Conservation (phyloP, 2,888 invertebrate species). For the Acholoe squamosa region DNA sequence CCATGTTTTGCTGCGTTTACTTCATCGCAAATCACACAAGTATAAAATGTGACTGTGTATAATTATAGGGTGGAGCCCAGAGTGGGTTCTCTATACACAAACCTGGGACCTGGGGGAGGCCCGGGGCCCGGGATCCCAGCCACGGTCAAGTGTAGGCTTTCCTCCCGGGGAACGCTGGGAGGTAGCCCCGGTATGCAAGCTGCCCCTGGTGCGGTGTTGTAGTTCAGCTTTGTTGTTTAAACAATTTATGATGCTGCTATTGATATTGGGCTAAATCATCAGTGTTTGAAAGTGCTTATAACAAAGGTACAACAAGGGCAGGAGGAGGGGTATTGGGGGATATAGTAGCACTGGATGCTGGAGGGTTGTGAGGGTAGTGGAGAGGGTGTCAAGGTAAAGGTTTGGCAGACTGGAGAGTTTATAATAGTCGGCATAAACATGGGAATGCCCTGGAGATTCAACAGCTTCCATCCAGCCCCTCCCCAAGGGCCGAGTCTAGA, state of each 20-base stretch:
- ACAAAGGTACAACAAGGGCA: background rate
- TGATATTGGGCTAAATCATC: constrained; percentile 34
- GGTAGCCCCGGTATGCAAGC: background rate
- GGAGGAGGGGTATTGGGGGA: background rate
- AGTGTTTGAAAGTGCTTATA: background rate
- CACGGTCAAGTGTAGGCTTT: constrained; percentile 48
- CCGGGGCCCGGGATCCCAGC: background rate
- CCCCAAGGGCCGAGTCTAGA: background rate
- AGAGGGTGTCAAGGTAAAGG: background rate
- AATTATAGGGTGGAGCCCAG: constrained; percentile 19
- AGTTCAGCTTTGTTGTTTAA: constrained; percentile 56
- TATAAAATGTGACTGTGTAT: constrained; percentile 60
- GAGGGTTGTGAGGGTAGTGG: background rate
- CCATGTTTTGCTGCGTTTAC: constrained; percentile 55
- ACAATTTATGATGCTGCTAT: constrained; percentile 50
- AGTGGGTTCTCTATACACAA: constrained; percentile 51
- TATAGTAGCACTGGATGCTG: background rate
- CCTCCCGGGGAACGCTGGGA: background rate
- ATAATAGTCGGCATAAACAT: constrained; percentile 26
- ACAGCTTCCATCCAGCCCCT: background rate
- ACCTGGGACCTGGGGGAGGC: background rate
- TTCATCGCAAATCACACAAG: constrained; percentile 57
- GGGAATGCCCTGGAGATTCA: background rate
- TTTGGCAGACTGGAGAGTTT: background rate
- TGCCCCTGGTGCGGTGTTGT: background rate